These are phyloP conservation scores for Microtus richardsoni DNA, from an alignment of 2,113 vertebrate genomes.

Conservation along the genomic window DNA sequence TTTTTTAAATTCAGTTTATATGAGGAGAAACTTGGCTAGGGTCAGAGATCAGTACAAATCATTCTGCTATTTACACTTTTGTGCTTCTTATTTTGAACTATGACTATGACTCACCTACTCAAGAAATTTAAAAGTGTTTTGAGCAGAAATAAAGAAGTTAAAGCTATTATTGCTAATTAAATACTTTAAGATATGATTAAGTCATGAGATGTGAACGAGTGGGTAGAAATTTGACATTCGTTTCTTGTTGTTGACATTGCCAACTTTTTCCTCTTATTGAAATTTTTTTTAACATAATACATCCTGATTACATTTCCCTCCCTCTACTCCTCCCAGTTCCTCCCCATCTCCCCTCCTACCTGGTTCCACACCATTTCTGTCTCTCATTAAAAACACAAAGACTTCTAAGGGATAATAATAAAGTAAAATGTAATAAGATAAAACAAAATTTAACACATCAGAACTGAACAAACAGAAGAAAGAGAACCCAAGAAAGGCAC, in stretches of 20 bases:
- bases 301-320: neutral
- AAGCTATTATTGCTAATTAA: neutral
- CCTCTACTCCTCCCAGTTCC: neutral
- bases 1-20: neutral
- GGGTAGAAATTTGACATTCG: neutral
- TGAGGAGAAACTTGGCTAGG: neutral
- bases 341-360: neutral
- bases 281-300: too few relatives aligned
- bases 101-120: neutral
- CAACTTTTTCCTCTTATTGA: neutral
- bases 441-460: neutral
- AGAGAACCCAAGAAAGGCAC: neutral
- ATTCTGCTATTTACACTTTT: neutral
- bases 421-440: neutral
- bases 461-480: neutral
- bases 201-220: neutral
- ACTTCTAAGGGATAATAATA: neutral
- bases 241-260: neutral
- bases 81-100: neutral
- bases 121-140: slow-evolving; percentile 18
- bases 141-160: neutral
- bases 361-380: neutral
- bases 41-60: neutral
- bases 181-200: neutral
- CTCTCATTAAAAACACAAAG: neutral